Evolutionary conservation across 2,113 vertebrate species (phyloP).

Genomic region (Ciconia maguari): DNA sequence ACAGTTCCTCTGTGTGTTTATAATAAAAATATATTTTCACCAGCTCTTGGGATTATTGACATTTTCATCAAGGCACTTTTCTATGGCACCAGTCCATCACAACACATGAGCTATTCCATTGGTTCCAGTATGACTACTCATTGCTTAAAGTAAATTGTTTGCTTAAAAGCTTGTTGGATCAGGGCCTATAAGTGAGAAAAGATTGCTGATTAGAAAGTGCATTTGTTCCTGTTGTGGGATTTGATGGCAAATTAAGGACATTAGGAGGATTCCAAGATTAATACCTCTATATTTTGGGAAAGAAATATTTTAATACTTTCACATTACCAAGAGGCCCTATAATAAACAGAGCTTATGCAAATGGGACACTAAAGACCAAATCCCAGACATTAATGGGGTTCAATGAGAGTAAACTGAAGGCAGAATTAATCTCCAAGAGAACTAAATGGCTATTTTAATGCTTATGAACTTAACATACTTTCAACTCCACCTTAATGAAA

Average conservation of each 20-base stretch:
- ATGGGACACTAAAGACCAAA: conserved; percentile 40
- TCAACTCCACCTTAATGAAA: conserved; percentile 63
- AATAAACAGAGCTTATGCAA: conserved; percentile 64
- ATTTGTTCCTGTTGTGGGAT: conserved; percentile 56
- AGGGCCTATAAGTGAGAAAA: conserved; percentile 42
- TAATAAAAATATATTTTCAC: conserved; percentile 73
- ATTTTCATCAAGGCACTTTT: conserved; percentile 70
- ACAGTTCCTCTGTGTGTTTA: conserved; percentile 68
- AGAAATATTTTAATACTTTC: conserved; percentile 54
- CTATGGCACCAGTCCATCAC: conserved; percentile 64
- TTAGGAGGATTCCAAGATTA: conserved; percentile 49
- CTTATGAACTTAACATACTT: conserved; percentile 66
- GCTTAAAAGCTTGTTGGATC: conserved; percentile 61
- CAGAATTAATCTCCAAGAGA: conserved; percentile 57
- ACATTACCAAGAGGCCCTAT: background rate
- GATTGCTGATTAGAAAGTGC: conserved; percentile 58
- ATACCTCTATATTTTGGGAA: conserved; percentile 36
- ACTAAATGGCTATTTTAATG: conserved; percentile 67
- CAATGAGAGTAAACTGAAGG: conserved; percentile 26
- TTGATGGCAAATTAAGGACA: conserved; percentile 56
- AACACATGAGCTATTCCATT: conserved; percentile 50
- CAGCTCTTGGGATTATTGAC: conserved; percentile 65
- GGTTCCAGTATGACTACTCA: conserved; percentile 41
- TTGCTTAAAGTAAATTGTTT: conserved; percentile 64
- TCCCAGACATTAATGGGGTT: conserved; percentile 43